Conservation (phyloP, 2,888 invertebrate genomes). For the Diachrysia chrysitis region DNA sequence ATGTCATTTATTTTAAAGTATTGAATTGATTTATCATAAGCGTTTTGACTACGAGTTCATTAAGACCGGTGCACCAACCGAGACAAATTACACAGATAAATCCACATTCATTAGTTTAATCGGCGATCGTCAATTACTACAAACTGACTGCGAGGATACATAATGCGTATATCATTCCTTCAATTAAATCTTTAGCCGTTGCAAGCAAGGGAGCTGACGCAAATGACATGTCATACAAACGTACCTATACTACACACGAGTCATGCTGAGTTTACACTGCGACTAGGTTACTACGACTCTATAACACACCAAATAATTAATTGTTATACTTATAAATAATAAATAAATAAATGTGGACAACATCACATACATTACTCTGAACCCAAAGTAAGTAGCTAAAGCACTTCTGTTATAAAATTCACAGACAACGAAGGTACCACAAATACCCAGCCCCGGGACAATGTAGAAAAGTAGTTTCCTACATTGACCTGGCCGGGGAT, state of each 20-base stretch:
- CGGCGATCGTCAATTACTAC: constrained; percentile 58
- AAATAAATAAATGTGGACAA: no score
- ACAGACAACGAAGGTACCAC: no score
- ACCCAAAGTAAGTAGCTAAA: no score
- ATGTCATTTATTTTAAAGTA: background rate
- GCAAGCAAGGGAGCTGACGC: constrained; percentile 13
- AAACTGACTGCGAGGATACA: constrained; percentile 51
- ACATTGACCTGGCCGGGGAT: no score
- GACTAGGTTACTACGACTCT: background rate
- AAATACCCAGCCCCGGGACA: no score
- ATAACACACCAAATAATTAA: no score
- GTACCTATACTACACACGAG: background rate
- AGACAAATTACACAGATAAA: constrained; percentile 57
- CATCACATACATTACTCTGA: no score
- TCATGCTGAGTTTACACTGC: background rate
- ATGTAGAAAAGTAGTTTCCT: no score
- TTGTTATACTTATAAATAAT: no score
- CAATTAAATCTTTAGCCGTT: constrained; percentile 40
- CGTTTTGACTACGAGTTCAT: constrained; percentile 16
- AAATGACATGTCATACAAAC: constrained; percentile 12
- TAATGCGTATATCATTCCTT: constrained; percentile 40
- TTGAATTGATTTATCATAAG: background rate
- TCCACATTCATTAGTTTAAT: constrained; percentile 62
- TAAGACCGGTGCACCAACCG: constrained; percentile 34
- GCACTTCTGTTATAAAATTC: no score